Percentiles rank a stretch among this genome's conserved stretches.
Evolutionary conservation across 2,113 vertebrate genomes (phyloP).

Genomic region (Cebus imitator): DNA sequence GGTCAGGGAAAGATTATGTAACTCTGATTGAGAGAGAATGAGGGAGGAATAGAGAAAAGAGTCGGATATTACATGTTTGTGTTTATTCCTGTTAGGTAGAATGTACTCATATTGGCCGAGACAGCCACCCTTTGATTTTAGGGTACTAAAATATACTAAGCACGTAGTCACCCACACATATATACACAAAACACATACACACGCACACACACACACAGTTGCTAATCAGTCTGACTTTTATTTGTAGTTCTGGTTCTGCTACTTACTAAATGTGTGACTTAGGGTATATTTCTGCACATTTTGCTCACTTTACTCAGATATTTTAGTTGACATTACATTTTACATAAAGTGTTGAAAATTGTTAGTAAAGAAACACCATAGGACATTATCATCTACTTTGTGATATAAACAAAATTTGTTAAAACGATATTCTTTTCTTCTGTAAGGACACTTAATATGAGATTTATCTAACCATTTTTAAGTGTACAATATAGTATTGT

Average conservation of each 20-base stretch:
- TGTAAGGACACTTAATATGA: neutral
- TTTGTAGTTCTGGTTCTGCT: neutral
- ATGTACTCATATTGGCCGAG: neutral
- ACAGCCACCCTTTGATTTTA: neutral
- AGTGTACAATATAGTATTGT: neutral
- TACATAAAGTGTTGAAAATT: neutral
- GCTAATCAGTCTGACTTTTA: neutral
- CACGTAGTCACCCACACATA: neutral
- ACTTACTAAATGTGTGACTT: neutral
- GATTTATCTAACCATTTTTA: neutral
- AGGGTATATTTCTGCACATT: neutral
- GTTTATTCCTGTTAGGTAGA: neutral
- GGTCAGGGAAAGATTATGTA: neutral
- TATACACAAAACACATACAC: neutral
- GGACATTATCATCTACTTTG: neutral
- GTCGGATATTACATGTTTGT: neutral
- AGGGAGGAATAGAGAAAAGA: neutral
- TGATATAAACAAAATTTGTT: neutral
- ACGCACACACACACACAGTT: neutral
- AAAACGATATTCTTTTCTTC: neutral
- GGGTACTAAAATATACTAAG: neutral
- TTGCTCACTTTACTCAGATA: neutral
- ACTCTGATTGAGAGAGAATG: neutral
- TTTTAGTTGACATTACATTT: neutral
- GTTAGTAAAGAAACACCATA: neutral